Base-by-base conservation (phyloP, 1,140 invertebrate genomes). In the Scylla paramamosain region DNA sequence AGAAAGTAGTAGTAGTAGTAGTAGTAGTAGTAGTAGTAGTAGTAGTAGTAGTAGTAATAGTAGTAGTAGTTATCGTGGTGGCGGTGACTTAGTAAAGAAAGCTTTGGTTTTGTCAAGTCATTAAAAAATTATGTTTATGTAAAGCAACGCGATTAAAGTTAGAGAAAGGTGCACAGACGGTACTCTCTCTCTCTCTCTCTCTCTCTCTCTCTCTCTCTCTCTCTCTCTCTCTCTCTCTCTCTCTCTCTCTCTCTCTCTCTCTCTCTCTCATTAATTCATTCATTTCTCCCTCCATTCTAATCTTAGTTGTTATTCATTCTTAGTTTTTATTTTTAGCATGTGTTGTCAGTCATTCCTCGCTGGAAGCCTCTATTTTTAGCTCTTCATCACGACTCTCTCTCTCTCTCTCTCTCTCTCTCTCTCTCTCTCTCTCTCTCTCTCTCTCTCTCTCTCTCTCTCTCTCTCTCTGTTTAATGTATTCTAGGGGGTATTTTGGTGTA, bases 71-170 rank as follows among this genome's bases (percentile, higher is more conserved):
- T 6, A 20, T 77, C 7, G 67, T n/a, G 67, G 67, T n/a, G 67
- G 25, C 20, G 67, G 67, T 77, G 67, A n/a, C 20, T 25, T 77
- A 1, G n/a, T n/a, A n/a, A 20, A 77, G 67, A n/a, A n/a, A 77
- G 20, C n/a, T 7, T 77, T 77, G 67, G 20, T n/a, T 77, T 77
- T 77, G 67, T n/a, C 12, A 77, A n/a, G 0, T 77, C 4, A 25
- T 77, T 77, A 77, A 77, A 77, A 59, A n/a, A n/a, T 77, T n/a
- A 77, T 20, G 25, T 77, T 77, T 77, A n/a, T 77, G 67, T 77
- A n/a, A n/a, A 59, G 39, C 67, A 77, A n/a, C 0, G 20, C 67
- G 16, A 77, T 77, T 77, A n/a, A 14, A 20, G 2, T 12, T 20
- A 59, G 52, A 20, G 67, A 77, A 77, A 77, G 16, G 25, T 25